Evolutionary conservation across 2,888 invertebrate genomes (phyloP).

Genomic region (Anaspis maculata): DNA sequence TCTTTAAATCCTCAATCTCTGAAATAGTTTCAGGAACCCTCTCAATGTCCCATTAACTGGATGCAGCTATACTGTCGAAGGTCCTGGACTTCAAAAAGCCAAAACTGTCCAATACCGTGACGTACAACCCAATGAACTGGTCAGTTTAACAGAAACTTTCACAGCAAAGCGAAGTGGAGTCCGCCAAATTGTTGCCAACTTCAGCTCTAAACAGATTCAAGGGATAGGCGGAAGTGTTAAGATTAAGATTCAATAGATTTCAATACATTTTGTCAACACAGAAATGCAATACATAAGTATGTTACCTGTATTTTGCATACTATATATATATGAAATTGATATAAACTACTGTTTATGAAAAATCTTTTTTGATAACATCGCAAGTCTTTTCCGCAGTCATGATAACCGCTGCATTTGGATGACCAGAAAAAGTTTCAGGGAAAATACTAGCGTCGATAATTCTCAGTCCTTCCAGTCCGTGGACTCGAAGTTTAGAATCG

Average conservation of each 20-base stretch:
- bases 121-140: constrained; percentile 54
- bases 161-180: constrained; percentile 51
- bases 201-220: constrained; percentile 57
- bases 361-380: too few species aligned
- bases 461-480: constrained; percentile 8
- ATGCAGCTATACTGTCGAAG: constrained; percentile 63
- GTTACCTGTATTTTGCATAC: too few species aligned
- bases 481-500: constrained; percentile 8
- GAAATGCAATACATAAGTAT: too few species aligned
- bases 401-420: constrained; percentile 8
- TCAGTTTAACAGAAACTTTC: constrained; percentile 54
- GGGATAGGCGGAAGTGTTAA: constrained; percentile 53
- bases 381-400: constrained; percentile 17
- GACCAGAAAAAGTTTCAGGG: constrained; percentile 8
- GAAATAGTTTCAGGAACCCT: constrained; percentile 58
- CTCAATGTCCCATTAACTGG: constrained; percentile 53
- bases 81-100: constrained; percentile 56
- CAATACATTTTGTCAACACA: too few species aligned
- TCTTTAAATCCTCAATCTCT: not conserved
- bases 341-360: too few species aligned
- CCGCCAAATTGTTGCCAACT: constrained; percentile 56
- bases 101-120: constrained; percentile 53
- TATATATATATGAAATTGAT: too few species aligned
- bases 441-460: constrained; percentile 10
- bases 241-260: constrained; percentile 28